Conservation (phyloP, 92 coral and sea anemone species). For the Paragorgia papillata region DNA sequence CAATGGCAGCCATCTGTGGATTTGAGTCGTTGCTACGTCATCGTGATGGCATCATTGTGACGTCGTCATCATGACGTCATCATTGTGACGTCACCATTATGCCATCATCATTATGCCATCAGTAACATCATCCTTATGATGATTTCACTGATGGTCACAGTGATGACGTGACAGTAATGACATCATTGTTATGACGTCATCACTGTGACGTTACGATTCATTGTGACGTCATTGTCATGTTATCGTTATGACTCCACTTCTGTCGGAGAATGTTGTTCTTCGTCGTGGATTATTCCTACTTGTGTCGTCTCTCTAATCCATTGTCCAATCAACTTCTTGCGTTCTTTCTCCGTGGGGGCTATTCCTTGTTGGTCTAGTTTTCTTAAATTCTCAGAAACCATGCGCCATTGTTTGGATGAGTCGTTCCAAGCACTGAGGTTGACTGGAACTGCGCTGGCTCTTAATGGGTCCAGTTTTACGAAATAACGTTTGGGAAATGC, state of each 20-base stretch:
- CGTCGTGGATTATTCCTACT: background rate
- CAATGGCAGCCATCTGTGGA: no score
- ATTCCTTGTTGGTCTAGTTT: constrained; percentile 29
- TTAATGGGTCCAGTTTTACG: constrained; percentile 30
- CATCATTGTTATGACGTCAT: no score
- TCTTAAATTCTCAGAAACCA: constrained; percentile 14
- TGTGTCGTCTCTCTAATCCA: constrained; percentile 28
- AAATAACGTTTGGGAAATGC: constrained; percentile 16
- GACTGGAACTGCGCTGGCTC: constrained; percentile 17
- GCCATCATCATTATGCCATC: no score
- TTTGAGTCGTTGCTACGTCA: no score
- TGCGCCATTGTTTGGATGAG: constrained; percentile 27
- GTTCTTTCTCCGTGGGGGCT: background rate
- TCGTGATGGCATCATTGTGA: no score
- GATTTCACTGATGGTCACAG: no score
- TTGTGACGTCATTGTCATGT: no score
- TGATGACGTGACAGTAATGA: no score
- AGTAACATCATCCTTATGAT: no score
- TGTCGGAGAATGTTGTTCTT: background rate
- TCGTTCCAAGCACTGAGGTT: constrained; percentile 25
- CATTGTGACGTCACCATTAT: no score
- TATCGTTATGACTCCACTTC: constrained; percentile 19
- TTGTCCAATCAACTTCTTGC: constrained; percentile 19
- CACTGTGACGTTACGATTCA: no score
- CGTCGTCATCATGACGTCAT: no score